phyloP scores from a whole-genome alignment of 2,113 vertebrate genomes.

The Hypanus sabinus region DNA sequence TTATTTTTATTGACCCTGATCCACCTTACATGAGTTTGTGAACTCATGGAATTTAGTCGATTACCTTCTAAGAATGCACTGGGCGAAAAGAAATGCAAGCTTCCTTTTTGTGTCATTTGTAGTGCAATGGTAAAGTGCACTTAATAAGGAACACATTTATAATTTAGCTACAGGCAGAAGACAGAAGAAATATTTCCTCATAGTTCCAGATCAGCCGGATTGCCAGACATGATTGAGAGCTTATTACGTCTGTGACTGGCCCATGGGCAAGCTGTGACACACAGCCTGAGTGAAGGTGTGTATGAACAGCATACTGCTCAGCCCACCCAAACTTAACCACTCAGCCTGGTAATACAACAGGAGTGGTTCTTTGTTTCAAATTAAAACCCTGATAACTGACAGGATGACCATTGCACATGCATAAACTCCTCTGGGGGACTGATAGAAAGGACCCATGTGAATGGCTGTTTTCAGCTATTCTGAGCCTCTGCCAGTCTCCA shows the following conservation, averaged over 20 bases:
- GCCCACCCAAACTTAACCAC: background rate
- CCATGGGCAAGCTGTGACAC: background rate
- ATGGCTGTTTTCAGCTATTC: background rate
- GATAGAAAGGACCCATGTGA: background rate
- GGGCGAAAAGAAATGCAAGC: background rate
- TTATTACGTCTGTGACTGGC: background rate
- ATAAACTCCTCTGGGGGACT: background rate
- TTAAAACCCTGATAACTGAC: background rate
- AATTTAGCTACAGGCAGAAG: background rate
- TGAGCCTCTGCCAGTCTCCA: background rate
- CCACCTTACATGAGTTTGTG: background rate
- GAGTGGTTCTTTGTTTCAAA: background rate
- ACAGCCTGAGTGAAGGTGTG: background rate
- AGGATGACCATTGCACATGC: too few relatives aligned
- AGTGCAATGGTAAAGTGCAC: background rate
- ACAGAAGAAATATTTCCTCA: background rate
- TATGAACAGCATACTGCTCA: background rate
- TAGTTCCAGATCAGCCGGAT: background rate
- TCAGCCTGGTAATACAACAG: background rate
- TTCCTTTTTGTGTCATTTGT: background rate
- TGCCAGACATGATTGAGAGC: background rate
- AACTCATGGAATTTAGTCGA: background rate
- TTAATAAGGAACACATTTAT: constrained; percentile 7
- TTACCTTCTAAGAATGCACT: background rate
- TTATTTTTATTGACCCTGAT: background rate